A percentile compares a stretch with the other conserved stretches of the same genome.
Conservation (phyloP, 2,797 vertebrate species). For the Sebastes kiyomatsui region DNA sequence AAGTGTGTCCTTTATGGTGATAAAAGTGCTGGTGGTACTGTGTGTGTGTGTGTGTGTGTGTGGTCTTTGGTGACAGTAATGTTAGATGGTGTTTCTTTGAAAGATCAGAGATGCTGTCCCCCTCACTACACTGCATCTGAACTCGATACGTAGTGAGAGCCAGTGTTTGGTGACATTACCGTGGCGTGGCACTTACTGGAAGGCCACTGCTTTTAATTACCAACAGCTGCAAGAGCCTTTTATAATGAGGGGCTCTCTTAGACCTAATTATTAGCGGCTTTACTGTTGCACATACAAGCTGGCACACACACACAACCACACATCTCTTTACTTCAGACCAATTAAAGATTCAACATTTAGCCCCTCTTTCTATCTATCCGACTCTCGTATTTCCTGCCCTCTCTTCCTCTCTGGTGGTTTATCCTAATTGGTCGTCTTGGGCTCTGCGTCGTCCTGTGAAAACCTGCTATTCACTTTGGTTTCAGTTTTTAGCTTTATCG, state of each 20-base stretch:
- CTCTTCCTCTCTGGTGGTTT: conserved; percentile 36
- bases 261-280: conserved; percentile 61
- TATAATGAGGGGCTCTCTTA: conserved; percentile 61
- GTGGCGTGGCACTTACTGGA: conserved; percentile 31
- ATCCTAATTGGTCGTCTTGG: conserved; percentile 64
- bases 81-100: conserved; percentile 1
- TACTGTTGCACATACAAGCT: conserved; percentile 52
- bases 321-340: conserved; percentile 59
- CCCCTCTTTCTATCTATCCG: conserved; percentile 17
- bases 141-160: conserved; percentile 13
- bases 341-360: conserved; percentile 67
- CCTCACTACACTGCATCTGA: conserved; percentile 8
- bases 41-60: background rate
- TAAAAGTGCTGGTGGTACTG: background rate
- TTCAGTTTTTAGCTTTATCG: conserved; percentile 25
- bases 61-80: background rate
- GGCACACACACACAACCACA: conserved; percentile 30
- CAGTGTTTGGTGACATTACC: conserved; percentile 32
- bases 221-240: conserved; percentile 54
- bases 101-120: conserved; percentile 12
- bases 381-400: conserved; percentile 26
- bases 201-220: conserved; percentile 52
- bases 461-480: conserved; percentile 37
- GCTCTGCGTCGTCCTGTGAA: conserved; percentile 23
- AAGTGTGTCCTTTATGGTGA: background rate